These are phyloP conservation scores for Falco berigora DNA, from an alignment of 2,797 vertebrate species.

Conservation along the genomic window DNA sequence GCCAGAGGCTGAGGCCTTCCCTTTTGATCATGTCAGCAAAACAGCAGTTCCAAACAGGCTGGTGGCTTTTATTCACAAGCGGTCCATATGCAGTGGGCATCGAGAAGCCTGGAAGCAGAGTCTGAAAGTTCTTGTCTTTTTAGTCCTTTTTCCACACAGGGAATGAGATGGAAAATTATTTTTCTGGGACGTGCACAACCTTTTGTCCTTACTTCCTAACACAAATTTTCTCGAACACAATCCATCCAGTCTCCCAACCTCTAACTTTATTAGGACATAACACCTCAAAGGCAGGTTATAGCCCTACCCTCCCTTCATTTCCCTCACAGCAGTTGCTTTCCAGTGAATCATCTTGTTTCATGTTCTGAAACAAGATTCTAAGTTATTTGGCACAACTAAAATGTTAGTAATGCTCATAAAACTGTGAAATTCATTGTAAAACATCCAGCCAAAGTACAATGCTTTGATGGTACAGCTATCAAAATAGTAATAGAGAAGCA, in stretches of 20 bases:
- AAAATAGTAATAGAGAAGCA: not conserved
- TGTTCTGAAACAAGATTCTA: not conserved
- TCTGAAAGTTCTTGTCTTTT: not conserved
- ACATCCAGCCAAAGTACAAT: not conserved
- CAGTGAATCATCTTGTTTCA: not conserved
- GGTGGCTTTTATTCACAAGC: not conserved
- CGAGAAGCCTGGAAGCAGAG: not conserved
- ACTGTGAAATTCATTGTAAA: not conserved
- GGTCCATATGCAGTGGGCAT: not conserved
- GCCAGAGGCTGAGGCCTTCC: conserved; percentile 30
- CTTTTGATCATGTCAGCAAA: conserved; percentile 5
- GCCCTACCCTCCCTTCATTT: not conserved
- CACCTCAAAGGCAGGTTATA: not conserved
- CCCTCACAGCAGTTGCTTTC: not conserved
- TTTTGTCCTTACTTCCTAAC: not conserved
- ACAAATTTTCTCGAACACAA: not conserved
- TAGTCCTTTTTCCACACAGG: not conserved
- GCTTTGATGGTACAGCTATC: not conserved
- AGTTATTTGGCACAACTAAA: not conserved
- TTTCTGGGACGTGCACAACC: not conserved
- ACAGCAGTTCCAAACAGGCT: not conserved
- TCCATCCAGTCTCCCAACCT: not conserved
- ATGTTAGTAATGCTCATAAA: not conserved
- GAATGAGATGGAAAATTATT: not conserved
- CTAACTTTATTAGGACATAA: not conserved